A percentile compares a stretch with the other conserved stretches of the same genome.
Evolutionary conservation across 2,888 invertebrate species (phyloP).

Genomic region (Operophtera brumata): DNA sequence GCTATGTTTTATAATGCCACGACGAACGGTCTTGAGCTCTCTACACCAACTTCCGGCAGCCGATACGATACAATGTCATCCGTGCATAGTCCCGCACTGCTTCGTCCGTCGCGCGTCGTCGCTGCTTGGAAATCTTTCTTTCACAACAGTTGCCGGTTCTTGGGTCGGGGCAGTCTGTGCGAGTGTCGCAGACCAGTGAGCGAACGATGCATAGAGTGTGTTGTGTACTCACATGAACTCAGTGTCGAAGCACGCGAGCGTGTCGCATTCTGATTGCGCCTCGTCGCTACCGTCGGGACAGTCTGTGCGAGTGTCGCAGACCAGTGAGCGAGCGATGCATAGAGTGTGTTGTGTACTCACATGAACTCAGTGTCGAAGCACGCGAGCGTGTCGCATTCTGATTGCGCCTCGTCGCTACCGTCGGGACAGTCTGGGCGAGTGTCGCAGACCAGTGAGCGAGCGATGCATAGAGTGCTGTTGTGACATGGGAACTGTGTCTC

Average conservation of each 20-base stretch:
- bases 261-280: slow-evolving; percentile 42
- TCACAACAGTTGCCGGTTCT: too few species aligned
- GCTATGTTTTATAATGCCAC: too few species aligned
- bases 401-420: slow-evolving; percentile 50
- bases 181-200: slow-evolving; percentile 53
- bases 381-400: slow-evolving; percentile 45
- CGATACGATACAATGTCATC: too few species aligned
- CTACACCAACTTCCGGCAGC: too few species aligned
- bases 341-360: slow-evolving; percentile 47
- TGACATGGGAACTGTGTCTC: slow-evolving; percentile 47
- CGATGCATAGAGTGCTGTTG: slow-evolving; percentile 48
- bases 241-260: slow-evolving; percentile 50
- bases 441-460: slow-evolving; percentile 56
- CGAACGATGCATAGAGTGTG: slow-evolving; percentile 51
- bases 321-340: slow-evolving; percentile 52
- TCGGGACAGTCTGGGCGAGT: slow-evolving; percentile 55
- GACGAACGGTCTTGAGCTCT: too few species aligned
- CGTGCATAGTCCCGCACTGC: too few species aligned
- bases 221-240: slow-evolving; percentile 62
- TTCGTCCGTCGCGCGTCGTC: too few species aligned
- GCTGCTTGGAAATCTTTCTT: too few species aligned
- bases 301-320: slow-evolving; percentile 57
- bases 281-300: slow-evolving; percentile 63
- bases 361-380: slow-evolving; percentile 63
- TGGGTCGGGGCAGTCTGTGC: slow-evolving; percentile 57